Evolutionary conservation across 2,888 invertebrate species (phyloP), one percentile per base, ranked within the genome.

Genomic region (Orchesellides sinensis): DNA sequence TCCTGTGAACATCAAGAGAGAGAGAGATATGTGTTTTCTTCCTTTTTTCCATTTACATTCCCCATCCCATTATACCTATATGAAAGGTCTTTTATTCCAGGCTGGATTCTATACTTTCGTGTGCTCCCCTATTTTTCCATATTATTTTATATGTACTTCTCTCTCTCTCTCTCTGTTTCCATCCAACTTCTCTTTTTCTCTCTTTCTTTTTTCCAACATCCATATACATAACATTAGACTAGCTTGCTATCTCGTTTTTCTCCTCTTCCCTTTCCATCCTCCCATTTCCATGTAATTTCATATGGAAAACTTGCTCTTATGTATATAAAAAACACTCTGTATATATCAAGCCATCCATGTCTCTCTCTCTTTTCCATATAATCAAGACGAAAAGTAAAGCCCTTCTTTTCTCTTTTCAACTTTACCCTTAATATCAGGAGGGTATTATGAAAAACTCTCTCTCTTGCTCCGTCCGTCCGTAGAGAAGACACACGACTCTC

Each of bases 271-370:
- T 25, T 19, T 54, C 25, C 49, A 32, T 63, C 69, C 63, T 78
- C 75, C 75, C 66, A 75, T 75, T 75, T 61, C 77, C 40, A 66
- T 66, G 56, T 69, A 78, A 61, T 70, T 78, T 78, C 69, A 35
- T 70, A 47, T 70, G 74, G 68, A 68, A 68, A 49, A 68, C 52
- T 66, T 63, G 40, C 40, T 40, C n/a, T n/a, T n/a, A 40, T 40
- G 4, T 2, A 40, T 40, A n/a, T 10, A 5, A n/a, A 14, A 40
- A n/a, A 14, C 14, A 40, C 14, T 63, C 40, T 19, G 17, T 40
- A 17, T 59, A 32, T 59, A 32, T 63, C 40, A 63, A 40, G 63
- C 63, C 40, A 63, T 63, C 63, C 40, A 63, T 63, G 63, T 63
- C 63, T 63, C 63, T 10, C n/a, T 40, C 40, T 40, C 63, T 63